Evolutionary conservation across 2,888 invertebrate genomes (phyloP), one percentile per base, ranked within the genome.

Genomic region (Notocelia uddmanniana): DNA sequence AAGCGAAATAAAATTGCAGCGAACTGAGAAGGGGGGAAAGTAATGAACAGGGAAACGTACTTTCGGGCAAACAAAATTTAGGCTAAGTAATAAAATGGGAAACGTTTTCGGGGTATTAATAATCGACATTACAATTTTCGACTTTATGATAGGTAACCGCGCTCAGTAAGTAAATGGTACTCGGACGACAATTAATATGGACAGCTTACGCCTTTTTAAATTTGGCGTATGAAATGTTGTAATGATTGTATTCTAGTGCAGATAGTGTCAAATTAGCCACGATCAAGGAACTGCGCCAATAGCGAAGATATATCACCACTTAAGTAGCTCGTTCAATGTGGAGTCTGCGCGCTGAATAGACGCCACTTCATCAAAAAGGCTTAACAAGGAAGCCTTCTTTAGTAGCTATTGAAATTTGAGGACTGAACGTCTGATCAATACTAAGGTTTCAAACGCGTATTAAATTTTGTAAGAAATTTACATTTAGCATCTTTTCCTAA

Each of bases 341-440:
- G 48, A 60, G 54, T 60, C 55, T 31, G 60, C 31, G 21, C 58
- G 26, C 34, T 72, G 62, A 72, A 72, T 68, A 67, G 68, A 37
- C 52, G 62, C 72, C 62, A 68, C 72, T 72, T 72, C 72, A 72
- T 72, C 72, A 72, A 72, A 68, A 72, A 72, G 72, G 72, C 68
- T 72, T 68, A 68, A 60, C 54, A 62, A 54, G 72, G 67, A 72
- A 72, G 67, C 67, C 55, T 72, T 62, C 67, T 21, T 45, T 71
- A 37, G 37, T 48, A 59, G 67, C 71, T 34, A 67, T 68, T 72
- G 72, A 62, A 72, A 72, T 72, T 72, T 72, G 52, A 62, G 60
- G 2, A 50, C 48, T 34, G 59, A 54, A 41, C 21, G 68, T 54
- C 54, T 62, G 41, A 69, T 10, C 41, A 52, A 54, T 41, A 48